phyloP scores from a whole-genome alignment of 2,113 vertebrate species.

The Forbesichthys papilliferus region DNA sequence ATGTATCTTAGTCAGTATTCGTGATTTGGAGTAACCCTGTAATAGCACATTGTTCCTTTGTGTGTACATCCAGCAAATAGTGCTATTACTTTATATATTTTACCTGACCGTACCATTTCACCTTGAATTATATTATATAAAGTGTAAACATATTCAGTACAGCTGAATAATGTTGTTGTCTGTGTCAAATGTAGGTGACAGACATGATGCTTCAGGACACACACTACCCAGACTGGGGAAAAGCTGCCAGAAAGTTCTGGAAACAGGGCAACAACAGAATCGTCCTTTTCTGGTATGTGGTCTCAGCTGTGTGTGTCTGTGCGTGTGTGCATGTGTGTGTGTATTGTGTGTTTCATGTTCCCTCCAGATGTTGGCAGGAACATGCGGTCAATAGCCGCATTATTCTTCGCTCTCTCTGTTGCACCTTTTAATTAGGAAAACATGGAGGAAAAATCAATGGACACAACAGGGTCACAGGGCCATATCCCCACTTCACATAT shows the following conservation, averaged over 20 bases:
- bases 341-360: slow-evolving; percentile 4
- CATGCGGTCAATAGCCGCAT: slow-evolving; percentile 64
- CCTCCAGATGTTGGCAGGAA: slow-evolving; percentile 18
- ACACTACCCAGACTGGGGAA: slow-evolving; percentile 93
- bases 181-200: slow-evolving; percentile 82
- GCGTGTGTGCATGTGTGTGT: slow-evolving; percentile 3
- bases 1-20: not conserved
- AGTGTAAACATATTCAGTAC: too few relatives aligned
- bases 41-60: too few relatives aligned
- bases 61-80: too few relatives aligned
- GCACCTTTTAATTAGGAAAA: slow-evolving; percentile 72
- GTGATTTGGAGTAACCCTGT: too few relatives aligned
- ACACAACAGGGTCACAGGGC: slow-evolving; percentile 59
- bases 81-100: too few relatives aligned
- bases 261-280: slow-evolving; percentile 93
- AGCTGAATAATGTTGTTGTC: not conserved
- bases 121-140: too few relatives aligned
- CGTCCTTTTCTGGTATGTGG: slow-evolving; percentile 91
- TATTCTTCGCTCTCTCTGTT: slow-evolving; percentile 70
- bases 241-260: slow-evolving; percentile 91
- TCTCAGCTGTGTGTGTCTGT: not conserved
- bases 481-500: slow-evolving; percentile 21
- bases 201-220: slow-evolving; percentile 99
- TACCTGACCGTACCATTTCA: too few relatives aligned
- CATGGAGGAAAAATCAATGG: slow-evolving; percentile 64